Evolutionary conservation across 2,888 invertebrate species (phyloP).

Genomic region (Parnassius orleans): DNA sequence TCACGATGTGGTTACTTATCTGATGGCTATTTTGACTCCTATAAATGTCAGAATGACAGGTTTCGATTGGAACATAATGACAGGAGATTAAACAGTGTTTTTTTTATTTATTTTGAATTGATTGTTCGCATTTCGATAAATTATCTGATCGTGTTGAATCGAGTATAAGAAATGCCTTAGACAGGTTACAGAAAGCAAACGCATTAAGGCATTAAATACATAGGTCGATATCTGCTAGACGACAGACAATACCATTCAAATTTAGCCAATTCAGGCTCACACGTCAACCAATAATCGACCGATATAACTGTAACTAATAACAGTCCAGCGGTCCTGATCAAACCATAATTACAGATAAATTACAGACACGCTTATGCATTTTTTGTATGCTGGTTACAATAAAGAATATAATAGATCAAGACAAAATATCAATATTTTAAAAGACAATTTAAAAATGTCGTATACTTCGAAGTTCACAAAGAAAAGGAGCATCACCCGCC

Average conservation of each 20-base stretch:
- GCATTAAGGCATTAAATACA: too few species aligned
- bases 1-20: constrained; percentile 7
- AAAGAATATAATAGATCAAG: background rate
- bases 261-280: background rate
- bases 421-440: too few species aligned
- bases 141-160: background rate
- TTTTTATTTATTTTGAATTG: background rate
- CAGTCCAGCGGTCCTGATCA: constrained; percentile 2
- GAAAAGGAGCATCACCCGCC: too few species aligned
- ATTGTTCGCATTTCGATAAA: background rate
- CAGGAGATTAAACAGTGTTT: background rate
- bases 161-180: background rate
- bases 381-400: background rate
- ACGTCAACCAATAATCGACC: constrained; percentile 6
- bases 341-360: background rate
- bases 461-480: too few species aligned
- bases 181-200: too few species aligned
- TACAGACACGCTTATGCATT: background rate
- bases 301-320: constrained; percentile 12
- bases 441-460: too few species aligned
- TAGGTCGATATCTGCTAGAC: too few species aligned
- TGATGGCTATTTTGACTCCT: constrained; percentile 17
- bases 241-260: background rate
- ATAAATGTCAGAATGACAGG: constrained; percentile 9
- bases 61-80: constrained; percentile 7